Evolutionary conservation across 2,888 invertebrate species (phyloP).

Genomic region (Bugula neritina): DNA sequence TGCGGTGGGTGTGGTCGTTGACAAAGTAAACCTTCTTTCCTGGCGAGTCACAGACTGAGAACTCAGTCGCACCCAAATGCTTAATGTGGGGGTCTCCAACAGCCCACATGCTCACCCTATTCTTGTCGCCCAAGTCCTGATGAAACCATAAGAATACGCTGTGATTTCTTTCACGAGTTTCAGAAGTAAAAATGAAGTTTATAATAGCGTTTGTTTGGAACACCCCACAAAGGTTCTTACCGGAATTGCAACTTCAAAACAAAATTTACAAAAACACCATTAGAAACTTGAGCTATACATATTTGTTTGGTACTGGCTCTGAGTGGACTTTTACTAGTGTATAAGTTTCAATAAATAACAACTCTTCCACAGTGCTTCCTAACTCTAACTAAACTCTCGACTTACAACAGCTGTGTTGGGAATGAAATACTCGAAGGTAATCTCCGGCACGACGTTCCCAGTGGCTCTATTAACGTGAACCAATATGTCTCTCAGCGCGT

Average conservation of each 20-base stretch:
- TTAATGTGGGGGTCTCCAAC: slow-evolving; percentile 17
- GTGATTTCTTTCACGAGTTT: too few species aligned
- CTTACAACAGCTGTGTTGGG: neutral
- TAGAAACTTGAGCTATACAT: too few species aligned
- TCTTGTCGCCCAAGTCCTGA: neutral
- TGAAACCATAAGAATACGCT: too few species aligned
- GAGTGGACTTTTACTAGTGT: too few species aligned
- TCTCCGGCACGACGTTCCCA: neutral
- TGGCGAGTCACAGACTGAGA: slow-evolving; percentile 6
- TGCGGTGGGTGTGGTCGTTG: neutral
- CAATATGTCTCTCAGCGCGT: neutral
- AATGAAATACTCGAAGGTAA: neutral
- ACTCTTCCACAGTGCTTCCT: too few species aligned
- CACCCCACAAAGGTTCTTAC: too few species aligned
- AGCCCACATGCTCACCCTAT: neutral
- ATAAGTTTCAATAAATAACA: too few species aligned
- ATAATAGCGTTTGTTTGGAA: too few species aligned
- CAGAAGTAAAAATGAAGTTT: too few species aligned
- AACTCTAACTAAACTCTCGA: neutral
- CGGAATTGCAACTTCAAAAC: too few species aligned
- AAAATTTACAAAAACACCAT: too few species aligned
- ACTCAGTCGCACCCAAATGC: neutral
- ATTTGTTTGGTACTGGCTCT: too few species aligned
- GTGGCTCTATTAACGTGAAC: slow-evolving; percentile 4
- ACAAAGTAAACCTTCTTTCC: neutral